phyloP scores from a whole-genome alignment of 2,888 invertebrate genomes.

The Rhyacophila evoluta region DNA sequence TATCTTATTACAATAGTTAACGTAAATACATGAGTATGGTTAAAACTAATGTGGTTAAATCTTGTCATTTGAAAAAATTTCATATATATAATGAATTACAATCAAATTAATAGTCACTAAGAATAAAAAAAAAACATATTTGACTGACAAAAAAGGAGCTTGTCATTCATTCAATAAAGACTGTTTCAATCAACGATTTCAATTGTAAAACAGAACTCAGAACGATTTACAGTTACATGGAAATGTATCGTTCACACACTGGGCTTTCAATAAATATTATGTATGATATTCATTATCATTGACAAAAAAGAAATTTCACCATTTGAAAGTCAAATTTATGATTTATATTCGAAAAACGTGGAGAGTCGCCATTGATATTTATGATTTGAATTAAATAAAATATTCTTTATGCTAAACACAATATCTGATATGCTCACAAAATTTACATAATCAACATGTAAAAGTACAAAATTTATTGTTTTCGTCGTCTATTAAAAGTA shows the following conservation, averaged over 20 bases:
- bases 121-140: too few species aligned
- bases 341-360: neutral
- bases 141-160: neutral
- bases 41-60: too few species aligned
- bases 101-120: too few species aligned
- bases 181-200: neutral
- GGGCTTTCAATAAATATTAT: conserved; percentile 3
- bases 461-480: too few species aligned
- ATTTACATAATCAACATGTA: neutral
- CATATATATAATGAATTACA: too few species aligned
- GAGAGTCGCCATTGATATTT: neutral
- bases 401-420: neutral
- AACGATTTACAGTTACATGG: neutral
- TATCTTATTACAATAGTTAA: too few species aligned
- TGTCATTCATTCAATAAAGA: neutral
- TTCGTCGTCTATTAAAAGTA: too few species aligned
- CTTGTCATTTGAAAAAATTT: too few species aligned
- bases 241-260: neutral
- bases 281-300: conserved; percentile 26
- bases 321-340: conserved; percentile 23
- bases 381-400: neutral
- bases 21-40: too few species aligned
- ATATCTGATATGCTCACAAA: neutral
- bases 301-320: conserved; percentile 25
- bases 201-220: neutral